Base-by-base conservation (phyloP, 2,113 vertebrate species). In the Epinephelus fuscoguttatus region DNA sequence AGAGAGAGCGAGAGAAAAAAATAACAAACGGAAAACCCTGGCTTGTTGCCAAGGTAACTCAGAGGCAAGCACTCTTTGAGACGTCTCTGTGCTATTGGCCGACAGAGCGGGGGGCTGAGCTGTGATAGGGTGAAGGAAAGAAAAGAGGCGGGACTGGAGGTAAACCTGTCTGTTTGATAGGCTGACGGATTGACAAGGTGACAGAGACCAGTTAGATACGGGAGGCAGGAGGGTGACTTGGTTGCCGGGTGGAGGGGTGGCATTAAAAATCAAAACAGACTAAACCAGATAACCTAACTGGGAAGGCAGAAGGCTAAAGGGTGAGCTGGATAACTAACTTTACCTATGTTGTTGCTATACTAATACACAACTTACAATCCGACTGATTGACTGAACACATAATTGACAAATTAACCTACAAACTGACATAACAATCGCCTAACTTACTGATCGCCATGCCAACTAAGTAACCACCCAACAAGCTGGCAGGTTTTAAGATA, bases 1-100 rank as follows among this genome's bases (percentile, higher is more conserved):
- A 90, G 78, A 89, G 81, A 86, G 57, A 85, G 75, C 82, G 61
- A 30, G 6, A 63, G 73, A 60, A 55, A 60, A 45, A 59, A 70
- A 61, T 42, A 72, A 89, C 74, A 92, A 87, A 80, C 8, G 27
- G 78, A 87, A 88, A 91, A 86, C 82, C 91, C 92, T 94, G 93
- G 93, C 94, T 90, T 95, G 95, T 96, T 95, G 94, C 94, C 94
- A 95, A 90, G 95, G 95, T 94, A 95, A 96, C 94, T 93, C 75
- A 84, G 71, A 92, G 85, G 84, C 85, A 87, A 45, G 88, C 75
- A 7, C 69, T 91, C 84, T 67, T 68, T 60, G 89, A 91, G 89
- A 86, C 70, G 27, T 86, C 75, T 50, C 66, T 6, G 4, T 56
- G 77, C 10, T 73, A 95, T 95, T 95, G 94, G 94, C 80, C 25